Evolutionary conservation across 2,797 vertebrate species (phyloP), one percentile per base, ranked within the genome.

Genomic region (Sebastes trivittatus): DNA sequence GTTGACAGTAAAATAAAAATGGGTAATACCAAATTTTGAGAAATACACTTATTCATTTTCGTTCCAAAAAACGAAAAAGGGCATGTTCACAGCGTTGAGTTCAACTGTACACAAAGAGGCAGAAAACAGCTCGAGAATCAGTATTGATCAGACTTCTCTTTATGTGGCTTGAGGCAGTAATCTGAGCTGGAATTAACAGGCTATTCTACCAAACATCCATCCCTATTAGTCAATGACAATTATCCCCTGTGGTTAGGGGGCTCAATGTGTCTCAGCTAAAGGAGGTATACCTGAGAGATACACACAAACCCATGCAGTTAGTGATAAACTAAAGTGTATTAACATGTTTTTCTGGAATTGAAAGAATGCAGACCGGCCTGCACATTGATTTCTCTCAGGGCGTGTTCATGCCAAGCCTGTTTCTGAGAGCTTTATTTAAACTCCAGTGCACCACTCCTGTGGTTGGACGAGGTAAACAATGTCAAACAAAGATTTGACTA

Each of bases 111-210:
- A 25, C 25, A 4, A 25, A 25, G 25, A 25, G 25, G 25, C 25
- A 25, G 25, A 25, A 25, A 25, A 25, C 25, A 59, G 34, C 34
- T 5, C 0, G 4, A 36, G 34, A 68, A 54, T 38, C 61, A 68
- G 42, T 72, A 92, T 81, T 73, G 84, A 91, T 87, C 55, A n/a
- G 14, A 60, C 13, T 18, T 58, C 65, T 75, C 69, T 61, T 78
- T 1, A 1, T 75, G 82, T 78, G 68, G 63, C 63, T 63, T 11
- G 68, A 27, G 67, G 67, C 58, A 63, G 61, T 78, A 78, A 85
- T 81, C 82, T 25, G 61, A 77, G 72, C 70, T 54, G 73, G 75
- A 74, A 85, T 84, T 76, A 90, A 56, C 82, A 42, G n/a, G 58
- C 55, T 22, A 60, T 75, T 69, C 70, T 59, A 60, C 10, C 5